Base-by-base conservation (phyloP, 2,888 invertebrate genomes). In the Serripes groenlandicus region DNA sequence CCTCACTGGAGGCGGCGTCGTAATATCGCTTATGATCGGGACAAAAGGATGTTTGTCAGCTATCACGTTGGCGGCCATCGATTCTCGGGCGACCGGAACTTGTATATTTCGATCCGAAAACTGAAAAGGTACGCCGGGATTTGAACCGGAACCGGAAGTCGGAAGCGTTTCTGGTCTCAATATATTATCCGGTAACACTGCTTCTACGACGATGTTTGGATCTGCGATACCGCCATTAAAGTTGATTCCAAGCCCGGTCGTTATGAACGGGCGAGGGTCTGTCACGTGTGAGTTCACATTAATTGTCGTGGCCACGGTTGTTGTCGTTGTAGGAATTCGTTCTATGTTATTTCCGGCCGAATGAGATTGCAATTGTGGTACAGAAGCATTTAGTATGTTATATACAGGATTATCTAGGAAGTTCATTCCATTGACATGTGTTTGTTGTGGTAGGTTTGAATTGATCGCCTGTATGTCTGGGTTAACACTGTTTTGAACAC, bases 181-280 rank as follows among this genome's bases (percentile, higher is more conserved):
- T 18, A 21, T 3, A 34, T 21, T 15, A n/a, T n/a, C 32, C n/a
- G 62, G 34, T 21, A 7, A 34, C 18, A 34, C 15, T 11, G 0
- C 35, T 34, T 34, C 34, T 21, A 32, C n/a, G 18, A n/a, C 1
- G 1, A n/a, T 18, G 3, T 2, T 0, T 21, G 32, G 66, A 0
- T 58, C 71, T 21, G 52, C 15, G 18, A 58, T 32, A 11, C 71
- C 71, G 21, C 71, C 71, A 58, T 35, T 54, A 30, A 71, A 35
- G 58, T 56, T 58, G 15, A 56, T 58, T 23, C 28, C 32, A 11
- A 71, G 35, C 15, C 71, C 71, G 26, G 54, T 58, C 7, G 66
- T 37, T 66, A 37, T n/a, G 30, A n/a, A 64, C 5, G 49, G 42
- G 23, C 23, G 26, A n/a, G 66, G 21, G 15, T 30, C 18, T 52